These are phyloP conservation scores for Dipus sagitta DNA, from an alignment of 2,797 vertebrate species.

Conservation along the genomic window DNA sequence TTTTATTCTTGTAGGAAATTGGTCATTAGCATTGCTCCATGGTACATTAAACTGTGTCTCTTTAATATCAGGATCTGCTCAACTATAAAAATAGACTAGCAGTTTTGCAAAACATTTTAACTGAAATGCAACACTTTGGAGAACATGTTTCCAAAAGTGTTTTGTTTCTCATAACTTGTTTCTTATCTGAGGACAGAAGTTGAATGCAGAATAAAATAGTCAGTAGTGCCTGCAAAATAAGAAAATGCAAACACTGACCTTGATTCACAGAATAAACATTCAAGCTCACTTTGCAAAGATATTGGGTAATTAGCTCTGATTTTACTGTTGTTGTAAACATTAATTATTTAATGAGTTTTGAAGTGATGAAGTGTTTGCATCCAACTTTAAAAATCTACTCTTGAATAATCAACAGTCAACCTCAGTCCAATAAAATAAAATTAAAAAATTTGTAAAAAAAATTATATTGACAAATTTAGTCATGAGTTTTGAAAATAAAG, in stretches of 20 bases:
- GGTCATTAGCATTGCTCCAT: not conserved
- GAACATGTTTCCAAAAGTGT: not conserved
- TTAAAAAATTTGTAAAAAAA: slow-evolving; percentile 35
- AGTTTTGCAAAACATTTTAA: slow-evolving; percentile 53
- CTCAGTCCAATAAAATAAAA: slow-evolving; percentile 45
- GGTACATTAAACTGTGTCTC: slow-evolving; percentile 58
- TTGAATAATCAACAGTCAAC: slow-evolving; percentile 23
- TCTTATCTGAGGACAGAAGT: slow-evolving; percentile 6
- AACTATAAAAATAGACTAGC: slow-evolving; percentile 58
- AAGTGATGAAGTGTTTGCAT: slow-evolving; percentile 74
- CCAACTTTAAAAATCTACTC: slow-evolving; percentile 55
- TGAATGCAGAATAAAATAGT: slow-evolving; percentile 62
- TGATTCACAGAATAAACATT: slow-evolving; percentile 9
- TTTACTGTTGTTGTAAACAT: slow-evolving; percentile 76
- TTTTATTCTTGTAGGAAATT: slow-evolving; percentile 44
- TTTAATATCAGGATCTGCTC: slow-evolving; percentile 27
- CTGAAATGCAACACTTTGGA: not conserved
- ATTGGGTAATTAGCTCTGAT: slow-evolving; percentile 74
- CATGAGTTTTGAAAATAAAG: slow-evolving; percentile 20
- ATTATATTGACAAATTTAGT: not conserved
- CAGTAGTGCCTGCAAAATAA: slow-evolving; percentile 68
- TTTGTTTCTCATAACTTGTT: slow-evolving; percentile 28
- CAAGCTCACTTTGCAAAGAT: slow-evolving; percentile 54
- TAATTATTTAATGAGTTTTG: slow-evolving; percentile 81
- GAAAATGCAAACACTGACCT: slow-evolving; percentile 43